Base-by-base conservation (phyloP, 2,888 invertebrate species). In the Disparrhopalites patrizii region DNA sequence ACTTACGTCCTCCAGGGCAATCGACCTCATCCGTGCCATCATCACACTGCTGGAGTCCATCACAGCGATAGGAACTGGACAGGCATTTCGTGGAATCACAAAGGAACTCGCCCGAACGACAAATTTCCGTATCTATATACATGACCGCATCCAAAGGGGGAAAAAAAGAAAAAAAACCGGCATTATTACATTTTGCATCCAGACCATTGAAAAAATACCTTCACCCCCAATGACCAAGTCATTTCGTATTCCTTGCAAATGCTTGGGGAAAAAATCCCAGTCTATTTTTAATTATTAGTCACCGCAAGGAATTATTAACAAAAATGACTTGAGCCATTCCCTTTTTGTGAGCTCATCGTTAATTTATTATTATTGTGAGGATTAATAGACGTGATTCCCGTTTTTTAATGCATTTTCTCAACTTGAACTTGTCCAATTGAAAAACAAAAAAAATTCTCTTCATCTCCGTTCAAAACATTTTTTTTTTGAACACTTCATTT, bases 31-130 rank as follows among this genome's bases (percentile, higher is more conserved):
- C 63, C 18, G 57, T 55, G 55, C 72, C 72, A 61, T 67, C 67
- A 1, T n/a, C 23, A 28, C 67, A 67, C 13, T 64, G 25, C 20
- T 30, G 27, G 2, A 40, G 13, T 1, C 60, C 60, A 31, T 74
- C 67, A 38, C 74, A 74, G 63, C 61, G 56, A 38, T 64, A 58
- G 40, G 60, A 54, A 3, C 71, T 62, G 31, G 70, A 70, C 47
- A 71, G 67, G 51, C 74, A 74, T 38, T 70, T 71, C 23, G 56
- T 65, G 15, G 71, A 65, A 63, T 73, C 73, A 57, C 73, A 73
- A 10, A 60, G 60, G 47, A 73, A 73, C 51, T 69, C 65, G 31
- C 69, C 67, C 15, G 57, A 55, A 23, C 69, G 67, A 67, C 70
- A 71, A 7, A 43, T 43, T 10, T 61, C 67, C 58, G 23, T 20